Evolutionary conservation across 2,113 vertebrate genomes (phyloP), one percentile per base, ranked within the genome.

Genomic region (Gila orcuttii): DNA sequence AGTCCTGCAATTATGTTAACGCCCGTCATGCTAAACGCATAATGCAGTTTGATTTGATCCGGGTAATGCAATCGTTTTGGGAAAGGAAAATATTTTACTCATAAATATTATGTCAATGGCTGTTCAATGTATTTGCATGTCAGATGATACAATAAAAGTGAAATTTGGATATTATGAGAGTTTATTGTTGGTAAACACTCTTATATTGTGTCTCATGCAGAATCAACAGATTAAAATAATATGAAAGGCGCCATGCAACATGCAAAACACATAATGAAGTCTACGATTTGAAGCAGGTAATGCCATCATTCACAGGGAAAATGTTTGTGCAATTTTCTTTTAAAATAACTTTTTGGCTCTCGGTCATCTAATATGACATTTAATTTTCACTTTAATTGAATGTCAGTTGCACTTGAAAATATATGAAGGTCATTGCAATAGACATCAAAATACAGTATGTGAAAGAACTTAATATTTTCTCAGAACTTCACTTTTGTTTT

Each of bases 1-100:
- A 79, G 19, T 36, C 39, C 74, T 81, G 47, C 31, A 81, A 71
- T 85, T 88, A 88, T 39, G 71, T 39, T 77, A 52, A 86, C 69
- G 83, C 83, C 36, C 9, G 66, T 64, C 55, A 86, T 52, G 85
- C n/a, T 69, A 50, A 50, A 33, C 19, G 19, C 42, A n/a, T 68
- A 21, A 42, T 19, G 81, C 31, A 0, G 28, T 68, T 21, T 36
- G 28, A 33, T 55, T 50, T 9, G 13, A 52, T 50, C 50, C 25
- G 4, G 71, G 19, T 57, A 57, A 8, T 8, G 55, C 55, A 23
- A 8, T 15, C 12, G 12, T 3, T 78, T 78, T 13, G 17, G 1
- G 3, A 3, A 36, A 21, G 9, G 75, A 47, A 28, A 31, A 76
- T 76, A 50, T 52, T 10, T 17, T 47, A 12, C 28, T 1, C 66